Conservation (phyloP, 92 coral and sea anemone species). For the Galaxea fascicularis region DNA sequence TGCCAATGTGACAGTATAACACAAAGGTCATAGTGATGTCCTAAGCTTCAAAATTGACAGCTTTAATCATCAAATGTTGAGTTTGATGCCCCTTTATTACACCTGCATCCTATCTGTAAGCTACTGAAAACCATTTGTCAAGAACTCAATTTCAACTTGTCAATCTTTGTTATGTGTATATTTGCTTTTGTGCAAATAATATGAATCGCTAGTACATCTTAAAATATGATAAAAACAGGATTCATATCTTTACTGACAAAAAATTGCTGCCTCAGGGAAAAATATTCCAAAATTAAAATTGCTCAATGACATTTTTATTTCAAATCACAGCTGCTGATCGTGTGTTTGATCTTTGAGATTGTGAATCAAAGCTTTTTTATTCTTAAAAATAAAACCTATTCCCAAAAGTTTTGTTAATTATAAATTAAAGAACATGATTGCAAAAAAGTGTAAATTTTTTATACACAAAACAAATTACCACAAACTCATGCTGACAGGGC, state of each 20-base stretch:
- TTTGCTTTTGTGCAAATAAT: not conserved
- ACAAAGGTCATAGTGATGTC: not conserved
- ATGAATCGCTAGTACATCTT: not conserved
- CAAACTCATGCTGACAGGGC: not conserved
- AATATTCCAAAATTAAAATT: not conserved
- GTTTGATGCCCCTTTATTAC: not conserved
- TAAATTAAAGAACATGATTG: not conserved
- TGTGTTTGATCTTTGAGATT: no score
- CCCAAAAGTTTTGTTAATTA: not conserved
- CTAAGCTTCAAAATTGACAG: not conserved
- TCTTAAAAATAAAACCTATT: not conserved
- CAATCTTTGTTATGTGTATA: constrained; percentile 8
- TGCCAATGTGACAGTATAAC: not conserved
- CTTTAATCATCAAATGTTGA: not conserved
- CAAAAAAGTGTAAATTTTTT: not conserved
- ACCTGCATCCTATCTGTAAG: not conserved
- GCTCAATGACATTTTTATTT: not conserved
- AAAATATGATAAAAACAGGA: not conserved
- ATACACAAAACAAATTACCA: not conserved
- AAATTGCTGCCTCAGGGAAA: not conserved
- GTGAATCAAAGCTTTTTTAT: no score
- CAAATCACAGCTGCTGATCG: not conserved
- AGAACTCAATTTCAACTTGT: constrained; percentile 28
- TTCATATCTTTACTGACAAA: not conserved
- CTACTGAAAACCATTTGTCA: constrained; percentile 1